Percentiles rank a stretch among this genome's conserved stretches.
These are phyloP conservation scores for Leptura quadrifasciata DNA, from an alignment of 2,888 invertebrate species.

Conservation along the genomic window DNA sequence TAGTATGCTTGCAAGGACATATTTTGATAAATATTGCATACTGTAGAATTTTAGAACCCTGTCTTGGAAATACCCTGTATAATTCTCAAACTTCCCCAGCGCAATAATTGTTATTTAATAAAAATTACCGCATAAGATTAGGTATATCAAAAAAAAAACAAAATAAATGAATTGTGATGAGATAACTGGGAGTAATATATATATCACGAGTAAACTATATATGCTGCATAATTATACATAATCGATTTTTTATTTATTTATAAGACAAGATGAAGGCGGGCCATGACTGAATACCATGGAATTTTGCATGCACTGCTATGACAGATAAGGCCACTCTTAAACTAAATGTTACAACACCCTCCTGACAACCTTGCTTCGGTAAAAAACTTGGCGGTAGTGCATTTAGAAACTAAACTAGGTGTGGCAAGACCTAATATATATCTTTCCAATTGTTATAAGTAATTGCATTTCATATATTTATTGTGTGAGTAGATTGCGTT, in stretches of 20 bases:
- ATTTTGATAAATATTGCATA: no score
- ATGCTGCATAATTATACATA: conserved; percentile 23
- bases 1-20: no score
- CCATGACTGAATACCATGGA: conserved; percentile 37
- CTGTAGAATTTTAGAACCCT: no score
- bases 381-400: conserved; percentile 43
- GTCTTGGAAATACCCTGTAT: no score
- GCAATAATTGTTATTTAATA: no score
- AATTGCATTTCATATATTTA: conserved; percentile 42
- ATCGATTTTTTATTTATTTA: conserved; percentile 26
- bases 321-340: conserved; percentile 45
- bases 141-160: no score
- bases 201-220: not conserved
- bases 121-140: no score
- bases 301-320: conserved; percentile 44
- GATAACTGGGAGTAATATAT: conserved; percentile 8
- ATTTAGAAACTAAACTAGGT: conserved; percentile 38
- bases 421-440: conserved; percentile 44
- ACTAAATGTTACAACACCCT: conserved; percentile 45
- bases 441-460: conserved; percentile 42
- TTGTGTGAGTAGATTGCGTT: conserved; percentile 32
- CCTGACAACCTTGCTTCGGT: conserved; percentile 38
- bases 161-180: not conserved
- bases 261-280: conserved; percentile 38
- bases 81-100: no score